Base-by-base conservation (phyloP, 2,888 invertebrate species). In the Tanypteryx hageni region DNA sequence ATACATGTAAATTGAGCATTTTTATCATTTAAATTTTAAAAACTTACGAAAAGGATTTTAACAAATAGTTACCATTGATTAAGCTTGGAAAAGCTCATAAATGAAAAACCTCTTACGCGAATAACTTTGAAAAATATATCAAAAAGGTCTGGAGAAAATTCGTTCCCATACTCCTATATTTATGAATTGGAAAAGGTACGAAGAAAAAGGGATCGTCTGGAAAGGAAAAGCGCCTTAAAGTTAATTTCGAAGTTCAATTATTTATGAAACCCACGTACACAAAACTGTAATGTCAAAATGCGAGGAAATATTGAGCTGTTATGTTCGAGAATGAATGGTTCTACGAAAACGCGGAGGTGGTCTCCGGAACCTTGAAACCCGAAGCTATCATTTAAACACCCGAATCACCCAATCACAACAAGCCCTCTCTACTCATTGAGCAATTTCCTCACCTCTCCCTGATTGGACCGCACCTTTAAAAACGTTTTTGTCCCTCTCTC, bases 401-500 rank as follows among this genome's bases (percentile, higher is more conserved):
- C 86, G 31, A 64, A 86, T 83, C 82, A 82, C 82, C 82, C 82
- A 82, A 82, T 82, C 83, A 83, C 83, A 57, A 83, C 83, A 83
- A 83, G 56, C 83, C 83, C 44, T 83, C 57, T 58, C 86, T 58
- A 61, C n/a, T 68, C 86, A 86, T 61, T 86, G 86, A 86, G 86
- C 86, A 86, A 86, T 86, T 86, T 86, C 59, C 86, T 86, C 86
- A 86, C 86, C 61, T 86, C 59, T 13, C 59, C 4, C 86, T 86
- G 86, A 86, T 86, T 86, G 86, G 86, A 86, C 31, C 27, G 61
- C 86, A 61, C 86, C 86, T 86, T 86, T 11, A 61, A 57, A 86
- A 83, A 83, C 3, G 57, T 57, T 57, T 57, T 57, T 57, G 56
- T 57, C 22, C 18, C n/a, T 18, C 76, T 27, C 11, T 76, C 76